phyloP scores from a whole-genome alignment of 2,888 invertebrate genomes.

The Tupiocoris notatus region DNA sequence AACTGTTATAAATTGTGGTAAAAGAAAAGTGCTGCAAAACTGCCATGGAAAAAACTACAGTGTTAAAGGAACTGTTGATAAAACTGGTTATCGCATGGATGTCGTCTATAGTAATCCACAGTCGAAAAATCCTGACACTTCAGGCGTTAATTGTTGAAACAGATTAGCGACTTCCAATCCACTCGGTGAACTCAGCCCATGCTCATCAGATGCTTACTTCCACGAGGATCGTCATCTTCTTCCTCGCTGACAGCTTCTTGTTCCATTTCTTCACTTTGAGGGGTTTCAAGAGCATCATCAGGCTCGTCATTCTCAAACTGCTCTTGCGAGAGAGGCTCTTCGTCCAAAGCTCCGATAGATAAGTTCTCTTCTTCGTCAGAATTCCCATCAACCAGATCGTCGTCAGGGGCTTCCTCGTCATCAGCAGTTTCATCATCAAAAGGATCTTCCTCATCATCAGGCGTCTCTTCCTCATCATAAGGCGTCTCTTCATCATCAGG shows the following conservation, averaged over 20 bases:
- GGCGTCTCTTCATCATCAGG: constrained; percentile 52
- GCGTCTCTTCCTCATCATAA: constrained; percentile 53
- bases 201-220: too few relatives aligned
- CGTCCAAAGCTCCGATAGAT: constrained; percentile 50
- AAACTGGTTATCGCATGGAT: too few relatives aligned
- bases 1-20: too few relatives aligned
- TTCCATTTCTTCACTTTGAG: background rate
- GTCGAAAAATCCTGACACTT: too few relatives aligned
- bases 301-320: constrained; percentile 22
- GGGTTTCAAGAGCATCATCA: background rate
- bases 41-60: too few relatives aligned
- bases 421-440: constrained; percentile 50
- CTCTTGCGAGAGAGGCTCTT: constrained; percentile 46
- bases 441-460: constrained; percentile 51
- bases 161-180: too few relatives aligned
- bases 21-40: too few relatives aligned
- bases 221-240: constrained; percentile 49
- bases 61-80: too few relatives aligned
- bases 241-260: constrained; percentile 35
- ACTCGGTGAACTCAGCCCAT: too few relatives aligned
- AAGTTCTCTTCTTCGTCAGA: constrained; percentile 51
- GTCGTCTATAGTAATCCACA: too few relatives aligned
- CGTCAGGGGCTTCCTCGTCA: constrained; percentile 52
- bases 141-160: too few relatives aligned
- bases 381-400: too few relatives aligned